Base-by-base conservation (phyloP, 2,888 invertebrate species). In the Metalampra italica region DNA sequence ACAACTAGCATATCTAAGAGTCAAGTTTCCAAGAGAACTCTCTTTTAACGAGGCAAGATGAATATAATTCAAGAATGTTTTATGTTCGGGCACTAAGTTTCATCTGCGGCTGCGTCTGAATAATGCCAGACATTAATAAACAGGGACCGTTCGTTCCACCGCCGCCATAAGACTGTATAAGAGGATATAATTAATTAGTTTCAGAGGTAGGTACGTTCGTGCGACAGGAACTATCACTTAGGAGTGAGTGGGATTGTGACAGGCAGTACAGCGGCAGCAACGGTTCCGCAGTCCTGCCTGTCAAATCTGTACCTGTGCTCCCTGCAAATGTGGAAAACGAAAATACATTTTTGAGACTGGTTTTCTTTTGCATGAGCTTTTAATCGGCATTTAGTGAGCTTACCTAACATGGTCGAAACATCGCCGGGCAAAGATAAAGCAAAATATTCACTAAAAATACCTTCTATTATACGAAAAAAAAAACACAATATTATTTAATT, bases 71-170 rank as follows among this genome's bases (percentile, higher is more conserved):
- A 64, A 66, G 73, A 77, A 76, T 78, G 75, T 81, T 82, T 77
- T 70, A 74, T 73, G 70, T 66, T 65, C 71, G 64, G 60, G 63
- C 65, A 68, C 65, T 58, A 60, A 76, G 82, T 75, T 81, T 82
- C 85, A 85, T 86, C 82, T 86, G 84, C 68, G 85, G 85, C 62
- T 69, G 74, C 68, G 61, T 64, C 69, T 84, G 80, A 86, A 81
- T 87, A 85, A 87, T 86, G 80, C 71, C 64, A 56, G 62, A 71
- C 85, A 87, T 86, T 87, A 84, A 88, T 87, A 86, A 82, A 80
- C 83, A 81, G 77, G 68, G 78, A 76, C 41, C 75, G 73, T 76
- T 75, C 64, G 61, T 59, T 66, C 68, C 65, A 65, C 66, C 65
- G 63, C 72, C 64, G 63, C 72, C 64, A 75, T 71, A 66, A 76